phyloP scores from a whole-genome alignment of 2,113 vertebrate genomes.

The Rhadina sibilatrix region DNA sequence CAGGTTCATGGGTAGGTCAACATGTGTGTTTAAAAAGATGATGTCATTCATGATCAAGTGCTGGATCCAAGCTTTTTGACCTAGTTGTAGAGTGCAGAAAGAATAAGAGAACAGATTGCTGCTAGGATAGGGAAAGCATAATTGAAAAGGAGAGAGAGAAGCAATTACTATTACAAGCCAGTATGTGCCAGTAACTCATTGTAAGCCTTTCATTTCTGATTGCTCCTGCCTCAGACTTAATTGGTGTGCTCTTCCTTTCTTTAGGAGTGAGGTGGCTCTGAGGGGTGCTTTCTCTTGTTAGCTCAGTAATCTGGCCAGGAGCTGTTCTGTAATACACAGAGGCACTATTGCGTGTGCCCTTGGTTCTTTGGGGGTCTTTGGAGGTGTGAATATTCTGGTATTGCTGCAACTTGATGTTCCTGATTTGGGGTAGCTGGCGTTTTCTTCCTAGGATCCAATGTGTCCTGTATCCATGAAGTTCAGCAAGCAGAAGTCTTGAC shows the following conservation, averaged over 20 bases:
- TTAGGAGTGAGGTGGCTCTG: background rate
- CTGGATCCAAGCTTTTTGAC: background rate
- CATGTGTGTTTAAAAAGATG: background rate
- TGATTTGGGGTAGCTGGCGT: background rate
- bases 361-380: background rate
- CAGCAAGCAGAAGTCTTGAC: background rate
- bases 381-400: background rate
- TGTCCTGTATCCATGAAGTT: background rate
- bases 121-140: background rate
- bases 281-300: background rate
- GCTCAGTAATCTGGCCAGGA: background rate
- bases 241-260: background rate
- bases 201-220: background rate
- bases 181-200: background rate
- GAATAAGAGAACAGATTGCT: background rate
- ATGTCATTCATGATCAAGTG: background rate
- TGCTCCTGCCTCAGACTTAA: background rate
- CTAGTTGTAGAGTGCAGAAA: background rate
- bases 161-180: background rate
- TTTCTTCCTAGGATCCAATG: background rate
- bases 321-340: background rate
- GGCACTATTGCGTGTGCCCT: background rate
- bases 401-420: background rate
- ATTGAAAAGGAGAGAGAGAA: background rate
- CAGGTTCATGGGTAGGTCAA: background rate